Percentiles rank a stretch among this genome's conserved stretches.
Conservation (phyloP, 2,113 vertebrate species). For the Anarrhichthys ocellatus region DNA sequence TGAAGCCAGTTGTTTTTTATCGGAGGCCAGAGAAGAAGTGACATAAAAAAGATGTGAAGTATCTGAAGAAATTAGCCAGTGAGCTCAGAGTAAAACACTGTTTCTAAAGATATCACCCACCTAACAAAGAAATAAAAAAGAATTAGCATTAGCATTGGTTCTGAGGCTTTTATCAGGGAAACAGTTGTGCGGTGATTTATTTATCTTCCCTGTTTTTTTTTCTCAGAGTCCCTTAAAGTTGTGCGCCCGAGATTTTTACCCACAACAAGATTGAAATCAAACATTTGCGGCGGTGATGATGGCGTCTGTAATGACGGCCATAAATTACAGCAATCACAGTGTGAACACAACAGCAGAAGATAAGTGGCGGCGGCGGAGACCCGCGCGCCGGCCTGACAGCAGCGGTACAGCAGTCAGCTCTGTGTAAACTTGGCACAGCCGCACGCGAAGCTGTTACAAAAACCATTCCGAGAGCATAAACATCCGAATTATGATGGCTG, state of each 20-base stretch:
- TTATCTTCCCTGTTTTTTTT: background rate
- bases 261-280: conserved; percentile 76
- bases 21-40: background rate
- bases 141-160: conserved; percentile 7
- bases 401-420: conserved; percentile 32
- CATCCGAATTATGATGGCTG: conserved; percentile 17
- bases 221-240: conserved; percentile 19
- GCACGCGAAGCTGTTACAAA: conserved; percentile 12
- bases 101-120: conserved; percentile 16
- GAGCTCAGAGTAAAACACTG: background rate
- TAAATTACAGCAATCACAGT: conserved; percentile 74
- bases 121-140: conserved; percentile 9
- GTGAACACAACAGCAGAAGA: conserved; percentile 66
- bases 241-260: conserved; percentile 45
- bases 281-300: conserved; percentile 76
- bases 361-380: conserved; percentile 62
- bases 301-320: conserved; percentile 72
- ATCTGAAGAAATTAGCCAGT: background rate
- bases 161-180: background rate
- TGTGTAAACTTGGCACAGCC: conserved; percentile 53
- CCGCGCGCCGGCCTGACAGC: conserved; percentile 46
- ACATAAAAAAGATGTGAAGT: background rate
- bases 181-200: background rate
- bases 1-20: background rate
- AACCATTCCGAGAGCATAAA: conserved; percentile 16